These are phyloP conservation scores for Lobophora halterata DNA, from an alignment of 2,888 invertebrate species.

Conservation along the genomic window DNA sequence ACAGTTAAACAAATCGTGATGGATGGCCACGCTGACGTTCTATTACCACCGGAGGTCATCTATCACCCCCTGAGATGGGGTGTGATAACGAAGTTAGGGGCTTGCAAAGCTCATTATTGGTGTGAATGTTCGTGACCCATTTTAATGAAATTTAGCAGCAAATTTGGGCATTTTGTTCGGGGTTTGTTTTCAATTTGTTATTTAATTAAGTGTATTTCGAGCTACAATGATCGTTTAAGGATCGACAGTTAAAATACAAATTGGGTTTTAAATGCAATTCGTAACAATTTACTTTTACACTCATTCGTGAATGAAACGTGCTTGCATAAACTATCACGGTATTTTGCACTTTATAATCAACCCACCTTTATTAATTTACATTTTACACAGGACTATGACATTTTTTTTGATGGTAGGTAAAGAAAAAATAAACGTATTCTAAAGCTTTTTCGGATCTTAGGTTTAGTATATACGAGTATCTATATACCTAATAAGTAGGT, in stretches of 20 bases:
- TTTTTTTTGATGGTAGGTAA: no score
- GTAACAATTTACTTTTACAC: not conserved
- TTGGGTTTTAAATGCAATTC: not conserved
- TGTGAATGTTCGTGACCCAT: slow-evolving; percentile 24
- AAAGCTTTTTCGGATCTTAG: no score
- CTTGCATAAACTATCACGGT: no score
- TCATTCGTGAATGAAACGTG: no score
- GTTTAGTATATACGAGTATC: no score
- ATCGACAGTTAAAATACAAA: not conserved
- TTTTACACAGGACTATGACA: no score
- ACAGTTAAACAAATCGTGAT: slow-evolving; percentile 30
- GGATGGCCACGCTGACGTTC: slow-evolving; percentile 35
- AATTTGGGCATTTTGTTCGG: slow-evolving; percentile 22
- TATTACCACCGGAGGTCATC: slow-evolving; percentile 35
- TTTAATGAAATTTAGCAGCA: slow-evolving; percentile 24
- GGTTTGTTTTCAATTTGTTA: slow-evolving; percentile 25
- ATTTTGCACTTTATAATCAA: no score
- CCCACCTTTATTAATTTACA: no score
- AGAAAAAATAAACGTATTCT: no score
- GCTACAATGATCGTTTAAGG: no score
- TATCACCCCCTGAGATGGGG: slow-evolving; percentile 28
- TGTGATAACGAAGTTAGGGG: slow-evolving; percentile 12
- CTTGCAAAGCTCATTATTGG: slow-evolving; percentile 6
- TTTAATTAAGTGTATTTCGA: no score
- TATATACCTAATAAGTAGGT: no score